Conservation (phyloP, 2,888 invertebrate genomes). For the Hofmannophila pseudospretella region DNA sequence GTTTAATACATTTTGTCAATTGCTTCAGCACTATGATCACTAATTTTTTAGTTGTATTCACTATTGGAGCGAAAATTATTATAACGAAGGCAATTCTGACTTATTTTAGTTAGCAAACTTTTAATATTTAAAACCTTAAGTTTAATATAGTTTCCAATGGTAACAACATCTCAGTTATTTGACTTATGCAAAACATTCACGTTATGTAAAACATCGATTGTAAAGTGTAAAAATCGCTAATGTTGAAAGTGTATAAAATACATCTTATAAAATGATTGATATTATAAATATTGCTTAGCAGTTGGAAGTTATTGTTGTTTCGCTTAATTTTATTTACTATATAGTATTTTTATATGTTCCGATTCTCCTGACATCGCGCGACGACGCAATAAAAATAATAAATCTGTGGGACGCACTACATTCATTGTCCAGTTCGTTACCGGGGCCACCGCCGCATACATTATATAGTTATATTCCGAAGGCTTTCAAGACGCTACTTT, state of each 20-base stretch:
- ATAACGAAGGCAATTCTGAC: no score
- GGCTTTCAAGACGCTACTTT: constrained; percentile 65
- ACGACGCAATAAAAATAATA: constrained; percentile 3
- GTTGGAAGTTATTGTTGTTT: constrained; percentile 46
- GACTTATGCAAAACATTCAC: constrained; percentile 2
- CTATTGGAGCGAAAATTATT: no score
- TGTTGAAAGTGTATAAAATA: constrained; percentile 18
- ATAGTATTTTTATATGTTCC: constrained; percentile 21
- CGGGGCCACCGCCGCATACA: constrained; percentile 45
- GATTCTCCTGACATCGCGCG: no score
- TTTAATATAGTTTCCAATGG: background rate
- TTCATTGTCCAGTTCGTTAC: constrained; percentile 46
- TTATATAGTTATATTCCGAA: constrained; percentile 52
- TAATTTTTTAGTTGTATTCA: no score
- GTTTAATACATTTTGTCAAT: no score
- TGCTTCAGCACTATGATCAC: no score
- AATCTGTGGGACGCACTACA: background rate
- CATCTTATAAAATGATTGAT: constrained; percentile 52
- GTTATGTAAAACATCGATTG: background rate
- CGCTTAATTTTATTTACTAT: constrained; percentile 13
- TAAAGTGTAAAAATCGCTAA: constrained; percentile 4
- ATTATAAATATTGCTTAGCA: constrained; percentile 63
- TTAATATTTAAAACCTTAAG: background rate
- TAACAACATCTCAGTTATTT: constrained; percentile 4
- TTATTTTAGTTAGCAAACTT: no score